Percentiles rank a stretch among this genome's conserved stretches.
Evolutionary conservation across 2,797 vertebrate species (phyloP).

Genomic region (Acestrorhynchus altus): DNA sequence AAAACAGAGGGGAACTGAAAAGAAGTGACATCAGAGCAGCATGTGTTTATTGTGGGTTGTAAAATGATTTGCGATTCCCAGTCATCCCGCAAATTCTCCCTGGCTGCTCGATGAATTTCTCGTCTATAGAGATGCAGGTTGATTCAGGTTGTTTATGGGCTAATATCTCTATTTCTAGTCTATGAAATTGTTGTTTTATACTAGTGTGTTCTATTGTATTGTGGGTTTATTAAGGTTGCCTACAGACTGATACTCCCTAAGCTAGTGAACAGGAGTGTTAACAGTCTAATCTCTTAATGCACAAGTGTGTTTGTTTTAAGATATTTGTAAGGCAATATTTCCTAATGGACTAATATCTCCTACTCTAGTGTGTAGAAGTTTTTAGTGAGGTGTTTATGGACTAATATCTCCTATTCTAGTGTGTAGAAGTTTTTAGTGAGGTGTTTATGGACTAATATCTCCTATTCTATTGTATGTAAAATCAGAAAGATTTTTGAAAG

Average conservation of each 20-base stretch:
- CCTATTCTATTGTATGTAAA: neutral
- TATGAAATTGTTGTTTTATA: too few relatives aligned
- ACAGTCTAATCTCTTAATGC: too few relatives aligned
- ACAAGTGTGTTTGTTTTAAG: too few relatives aligned
- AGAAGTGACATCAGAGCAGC: constrained; percentile 5
- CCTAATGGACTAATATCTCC: too few relatives aligned
- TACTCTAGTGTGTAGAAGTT: neutral
- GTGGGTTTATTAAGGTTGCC: neutral
- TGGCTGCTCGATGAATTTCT: neutral
- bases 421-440: too few relatives aligned
- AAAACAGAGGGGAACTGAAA: constrained; percentile 28
- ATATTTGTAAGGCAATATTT: too few relatives aligned
- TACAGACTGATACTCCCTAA: neutral
- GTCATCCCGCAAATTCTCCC: neutral
- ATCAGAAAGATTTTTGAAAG: too few relatives aligned
- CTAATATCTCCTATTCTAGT: too few relatives aligned
- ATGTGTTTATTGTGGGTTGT: neutral
- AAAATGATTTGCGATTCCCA: neutral
- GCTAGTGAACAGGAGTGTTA: neutral
- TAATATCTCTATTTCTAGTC: too few relatives aligned
- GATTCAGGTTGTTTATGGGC: neutral
- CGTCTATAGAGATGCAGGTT: neutral
- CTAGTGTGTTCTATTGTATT: too few relatives aligned
- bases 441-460: too few relatives aligned
- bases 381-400: neutral